Evolutionary conservation across 2,797 vertebrate genomes (phyloP).

Genomic region (Rhynchotus rufescens): DNA sequence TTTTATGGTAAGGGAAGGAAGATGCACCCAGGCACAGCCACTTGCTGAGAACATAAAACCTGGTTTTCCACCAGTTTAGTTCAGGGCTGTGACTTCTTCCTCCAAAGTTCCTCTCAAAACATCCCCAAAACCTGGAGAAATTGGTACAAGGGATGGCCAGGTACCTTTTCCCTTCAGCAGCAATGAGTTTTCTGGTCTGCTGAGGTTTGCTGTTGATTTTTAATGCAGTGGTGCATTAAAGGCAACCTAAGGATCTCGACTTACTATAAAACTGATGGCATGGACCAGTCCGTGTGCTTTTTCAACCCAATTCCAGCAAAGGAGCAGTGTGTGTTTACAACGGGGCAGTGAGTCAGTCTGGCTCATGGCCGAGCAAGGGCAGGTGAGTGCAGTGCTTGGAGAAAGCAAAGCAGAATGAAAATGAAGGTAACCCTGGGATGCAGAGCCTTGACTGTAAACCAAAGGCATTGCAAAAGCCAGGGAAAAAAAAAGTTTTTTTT

Average conservation of each 20-base stretch:
- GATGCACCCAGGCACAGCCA: rapidly evolving
- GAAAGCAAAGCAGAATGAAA: not conserved
- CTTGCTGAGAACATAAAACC: not conserved
- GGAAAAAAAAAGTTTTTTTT: too few relatives aligned
- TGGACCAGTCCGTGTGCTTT: not conserved
- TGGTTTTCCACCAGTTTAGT: not conserved
- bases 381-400: too few relatives aligned
- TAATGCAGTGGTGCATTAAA: conserved; percentile 6
- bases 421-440: not conserved
- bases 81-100: not conserved
- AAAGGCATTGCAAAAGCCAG: not conserved
- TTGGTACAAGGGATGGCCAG: not conserved
- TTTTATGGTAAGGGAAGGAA: not conserved
- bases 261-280: not conserved
- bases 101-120: not conserved
- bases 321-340: not conserved
- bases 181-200: not conserved
- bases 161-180: not conserved
- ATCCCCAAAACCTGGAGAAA: too few relatives aligned
- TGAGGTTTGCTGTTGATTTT: conserved; percentile 39
- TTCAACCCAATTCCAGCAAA: not conserved
- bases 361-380: not conserved
- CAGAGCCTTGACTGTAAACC: not conserved
- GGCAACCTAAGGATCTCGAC: not conserved
- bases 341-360: not conserved